These are phyloP conservation scores for Falco punctatus DNA, from an alignment of 2,113 vertebrate species.

Conservation along the genomic window DNA sequence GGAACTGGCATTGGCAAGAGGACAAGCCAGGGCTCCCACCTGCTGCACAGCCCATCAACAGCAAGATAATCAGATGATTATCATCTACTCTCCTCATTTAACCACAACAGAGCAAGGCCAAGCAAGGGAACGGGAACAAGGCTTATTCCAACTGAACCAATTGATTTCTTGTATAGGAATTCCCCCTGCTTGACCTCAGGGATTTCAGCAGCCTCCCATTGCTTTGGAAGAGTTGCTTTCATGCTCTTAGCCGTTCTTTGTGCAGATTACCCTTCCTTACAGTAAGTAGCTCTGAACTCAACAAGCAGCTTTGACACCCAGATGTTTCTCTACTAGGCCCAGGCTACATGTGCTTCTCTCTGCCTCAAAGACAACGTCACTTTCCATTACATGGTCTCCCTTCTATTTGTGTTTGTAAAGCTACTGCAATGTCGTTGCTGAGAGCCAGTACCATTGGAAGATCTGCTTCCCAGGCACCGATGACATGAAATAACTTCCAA, in stretches of 20 bases:
- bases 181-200: slow-evolving; percentile 31
- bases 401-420: neutral
- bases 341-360: neutral
- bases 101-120: slow-evolving; percentile 26
- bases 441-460: neutral
- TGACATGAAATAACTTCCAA: neutral
- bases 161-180: neutral
- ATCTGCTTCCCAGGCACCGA: neutral
- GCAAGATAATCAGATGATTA: neutral
- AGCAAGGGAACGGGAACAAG: slow-evolving; percentile 5
- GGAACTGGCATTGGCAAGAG: neutral
- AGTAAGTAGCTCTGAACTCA: neutral
- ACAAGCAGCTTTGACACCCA: slow-evolving; percentile 1
- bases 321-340: neutral
- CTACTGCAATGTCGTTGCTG: neutral
- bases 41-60: neutral
- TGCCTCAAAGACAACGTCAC: neutral
- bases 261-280: neutral
- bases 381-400: neutral
- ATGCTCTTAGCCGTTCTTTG: neutral
- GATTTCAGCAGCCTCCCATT: slow-evolving; percentile 28
- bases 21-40: neutral
- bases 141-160: slow-evolving; percentile 37
- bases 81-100: slow-evolving; percentile 40
- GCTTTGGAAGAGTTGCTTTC: neutral